Evolutionary conservation across 2,888 invertebrate species (phyloP).

Genomic region (Drosophila paranaensis): DNA sequence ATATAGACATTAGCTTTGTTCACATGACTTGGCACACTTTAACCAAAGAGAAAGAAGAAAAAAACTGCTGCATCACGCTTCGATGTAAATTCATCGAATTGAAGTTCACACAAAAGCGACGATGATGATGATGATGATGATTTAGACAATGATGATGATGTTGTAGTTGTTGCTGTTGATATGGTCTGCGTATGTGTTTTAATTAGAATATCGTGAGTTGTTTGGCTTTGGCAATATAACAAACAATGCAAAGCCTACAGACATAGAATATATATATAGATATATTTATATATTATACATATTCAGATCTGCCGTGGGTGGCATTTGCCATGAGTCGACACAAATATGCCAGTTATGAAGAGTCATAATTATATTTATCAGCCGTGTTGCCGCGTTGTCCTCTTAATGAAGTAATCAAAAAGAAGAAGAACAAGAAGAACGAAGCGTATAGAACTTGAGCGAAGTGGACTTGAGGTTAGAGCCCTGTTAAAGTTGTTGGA

Average conservation of each 20-base stretch:
- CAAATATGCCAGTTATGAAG: slow-evolving; percentile 44
- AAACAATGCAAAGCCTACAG: slow-evolving; percentile 57
- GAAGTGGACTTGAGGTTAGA: slow-evolving; percentile 34
- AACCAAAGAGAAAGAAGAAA: slow-evolving; percentile 32
- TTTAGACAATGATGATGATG: slow-evolving; percentile 24
- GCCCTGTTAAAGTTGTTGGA: slow-evolving; percentile 29
- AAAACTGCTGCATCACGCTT: slow-evolving; percentile 64
- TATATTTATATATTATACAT: slow-evolving; percentile 15
- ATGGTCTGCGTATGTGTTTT: slow-evolving; percentile 68
- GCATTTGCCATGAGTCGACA: slow-evolving; percentile 67
- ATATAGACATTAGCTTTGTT: slow-evolving; percentile 72
- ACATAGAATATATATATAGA: neutral
- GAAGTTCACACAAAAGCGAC: slow-evolving; percentile 54
- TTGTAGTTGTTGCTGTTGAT: slow-evolving; percentile 25
- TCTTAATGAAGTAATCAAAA: slow-evolving; percentile 75
- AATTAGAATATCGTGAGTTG: slow-evolving; percentile 78
- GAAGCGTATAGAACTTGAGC: slow-evolving; percentile 23
- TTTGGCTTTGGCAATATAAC: slow-evolving; percentile 77
- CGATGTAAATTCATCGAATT: slow-evolving; percentile 70
- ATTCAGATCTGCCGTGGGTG: slow-evolving; percentile 62
- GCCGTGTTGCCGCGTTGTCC: slow-evolving; percentile 69
- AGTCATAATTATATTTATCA: slow-evolving; percentile 67
- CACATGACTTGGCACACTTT: slow-evolving; percentile 65
- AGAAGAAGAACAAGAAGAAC: neutral
- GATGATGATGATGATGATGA: slow-evolving; percentile 25